Evolutionary conservation across 2,888 invertebrate genomes (phyloP), one percentile per base, ranked within the genome.

Genomic region (Drosophila formosana): DNA sequence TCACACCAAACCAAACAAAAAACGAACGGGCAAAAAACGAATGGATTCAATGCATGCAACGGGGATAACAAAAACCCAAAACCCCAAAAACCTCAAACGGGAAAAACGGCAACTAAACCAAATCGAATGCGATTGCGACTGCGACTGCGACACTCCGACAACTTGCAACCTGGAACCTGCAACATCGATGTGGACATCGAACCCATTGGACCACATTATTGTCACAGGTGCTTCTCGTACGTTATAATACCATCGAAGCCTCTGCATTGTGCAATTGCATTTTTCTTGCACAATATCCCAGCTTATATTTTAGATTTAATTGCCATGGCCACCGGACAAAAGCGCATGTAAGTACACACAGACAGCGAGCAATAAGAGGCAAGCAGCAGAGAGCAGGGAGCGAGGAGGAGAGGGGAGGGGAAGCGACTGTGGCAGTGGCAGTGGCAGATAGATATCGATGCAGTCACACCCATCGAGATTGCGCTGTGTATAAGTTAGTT

Each of bases 181-280:
- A 50, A 57, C 58, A 13, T n/a, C 39, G 13, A 39, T 7, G n/a
- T 60, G 64, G 9, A 69, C 70, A 53, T 41, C 56, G 72, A 66
- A 75, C 41, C 76, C 76, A 55, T 50, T 80, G 80, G 70, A 84
- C 81, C 79, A 69, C 89, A 90, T 83, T 90, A 89, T 89, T 90
- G 90, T 89, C 88, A 76, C 91, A 92, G 92, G 92, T 92, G 92
- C 87, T 93, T 92, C 88, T 91, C 93, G 71, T 93, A 93, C 86
- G 86, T 92, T 87, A 92, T 93, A 89, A 91, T 92, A 84, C 91
- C 91, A 78, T 92, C 90, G 90, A 92, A 92, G 89, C 90, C 90
- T 81, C 80, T 92, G 84, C 91, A 92, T 89, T 90, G 89, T 76
- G 83, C 91, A 78, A 88, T 91, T 82, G 89, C 91, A 82, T 91